Base-by-base conservation (phyloP, 2,888 invertebrate genomes). In the Lydus trimaculatus region DNA sequence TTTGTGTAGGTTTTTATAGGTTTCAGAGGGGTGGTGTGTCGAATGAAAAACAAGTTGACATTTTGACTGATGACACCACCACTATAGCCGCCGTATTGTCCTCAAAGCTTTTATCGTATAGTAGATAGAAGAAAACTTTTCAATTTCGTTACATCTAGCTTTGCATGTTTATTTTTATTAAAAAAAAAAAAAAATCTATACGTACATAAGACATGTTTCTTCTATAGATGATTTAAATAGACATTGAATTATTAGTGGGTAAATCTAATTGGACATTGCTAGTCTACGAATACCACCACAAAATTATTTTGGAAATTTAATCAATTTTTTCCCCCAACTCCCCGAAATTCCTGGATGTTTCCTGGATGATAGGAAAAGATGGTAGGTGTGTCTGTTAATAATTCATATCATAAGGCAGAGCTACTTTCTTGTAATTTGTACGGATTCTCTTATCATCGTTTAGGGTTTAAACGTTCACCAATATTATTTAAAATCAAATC, bases 21-120 rank as follows among this genome's bases (percentile, higher is more conserved):
- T 28, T n/a, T n/a, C n/a, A n/a, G n/a, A 28, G 28, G 28, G 4
- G 4, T 28, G 33, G 33, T 7, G 33, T 33, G 33, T 8, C 33
- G 7, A 36, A 15, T 5, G 36, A 15, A 36, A 36, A 36, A 36
- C 69, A 64, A 62, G 31, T 66, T 72, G 75, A 73, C 75, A 75
- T 72, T 72, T 73, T 75, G 75, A 75, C 73, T 73, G 75, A 75
- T 75, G 71, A 72, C 70, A 72, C 69, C 69, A 72, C 72, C 67
- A 63, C 69, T 33, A 52, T 7, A 33, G 65, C 66, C 60, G 66
- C 69, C n/a, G 17, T 9, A 9, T 23, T 20, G 17, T 28, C 36
- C 36, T 15, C 15, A n/a, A 36, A 36, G 36, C 36, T 36, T 36
- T 36, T 36, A 15, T 15, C 15, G 1, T n/a, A n/a, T n/a, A n/a